These are phyloP conservation scores for Drosophila birchii DNA, from an alignment of 2,888 invertebrate genomes.

Conservation along the genomic window DNA sequence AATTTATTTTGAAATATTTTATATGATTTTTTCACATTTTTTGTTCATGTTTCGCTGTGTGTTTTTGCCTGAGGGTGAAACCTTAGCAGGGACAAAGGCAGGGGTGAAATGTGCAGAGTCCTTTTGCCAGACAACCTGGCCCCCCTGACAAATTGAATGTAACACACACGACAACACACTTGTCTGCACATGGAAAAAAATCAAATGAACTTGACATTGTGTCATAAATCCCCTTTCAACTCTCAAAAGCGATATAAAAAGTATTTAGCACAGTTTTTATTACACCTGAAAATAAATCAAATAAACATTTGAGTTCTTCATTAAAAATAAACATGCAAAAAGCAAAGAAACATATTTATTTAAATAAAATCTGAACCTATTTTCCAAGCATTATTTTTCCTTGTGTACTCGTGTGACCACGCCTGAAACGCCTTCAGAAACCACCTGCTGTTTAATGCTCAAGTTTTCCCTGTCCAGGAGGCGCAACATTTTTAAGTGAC, in stretches of 20 bases:
- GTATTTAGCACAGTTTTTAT: not conserved
- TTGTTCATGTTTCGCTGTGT: slow-evolving; percentile 12
- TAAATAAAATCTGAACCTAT: not conserved
- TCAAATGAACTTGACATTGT: too few species aligned
- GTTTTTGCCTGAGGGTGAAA: slow-evolving; percentile 23
- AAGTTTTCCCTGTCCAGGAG: slow-evolving; percentile 48
- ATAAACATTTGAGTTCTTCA: not conserved
- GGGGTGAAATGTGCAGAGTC: slow-evolving; percentile 11
- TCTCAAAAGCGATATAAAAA: not conserved
- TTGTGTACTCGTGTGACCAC: not conserved
- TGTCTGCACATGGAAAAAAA: slow-evolving; percentile 16
- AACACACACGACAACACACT: slow-evolving; percentile 49
- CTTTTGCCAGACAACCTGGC: slow-evolving; percentile 51
- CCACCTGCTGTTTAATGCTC: slow-evolving; percentile 76
- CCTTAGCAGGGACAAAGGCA: slow-evolving; percentile 45
- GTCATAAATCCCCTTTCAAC: not conserved
- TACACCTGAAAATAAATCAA: too few species aligned
- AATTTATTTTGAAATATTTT: slow-evolving; percentile 69
- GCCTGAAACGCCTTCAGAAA: slow-evolving; percentile 39
- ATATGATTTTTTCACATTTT: slow-evolving; percentile 41
- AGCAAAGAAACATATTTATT: not conserved
- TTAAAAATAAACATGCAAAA: accelerated
- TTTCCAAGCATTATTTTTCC: not conserved
- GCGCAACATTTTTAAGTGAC: slow-evolving; percentile 76
- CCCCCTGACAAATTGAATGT: slow-evolving; percentile 63